A percentile compares a stretch with the other conserved stretches of the same genome.
Evolutionary conservation across 2,113 vertebrate species (phyloP).

Genomic region (Taurulus bubalis): DNA sequence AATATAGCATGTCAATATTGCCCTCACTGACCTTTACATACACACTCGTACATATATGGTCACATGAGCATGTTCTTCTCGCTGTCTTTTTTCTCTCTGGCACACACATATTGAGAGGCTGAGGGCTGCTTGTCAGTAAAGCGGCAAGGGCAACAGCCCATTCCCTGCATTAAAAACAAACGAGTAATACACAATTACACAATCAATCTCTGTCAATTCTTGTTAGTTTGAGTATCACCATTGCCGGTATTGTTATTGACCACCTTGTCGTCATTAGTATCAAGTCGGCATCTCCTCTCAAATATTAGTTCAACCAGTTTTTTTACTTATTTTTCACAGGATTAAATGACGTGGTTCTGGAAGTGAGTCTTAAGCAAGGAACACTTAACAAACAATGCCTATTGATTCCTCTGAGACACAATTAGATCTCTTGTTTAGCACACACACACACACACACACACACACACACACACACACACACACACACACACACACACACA

Average conservation of each 20-base stretch:
- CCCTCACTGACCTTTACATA: slow-evolving; percentile 69
- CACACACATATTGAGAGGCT: slow-evolving; percentile 4
- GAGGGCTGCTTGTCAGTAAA: neutral
- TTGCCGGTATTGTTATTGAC: neutral
- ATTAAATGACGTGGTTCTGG: slow-evolving; percentile 50
- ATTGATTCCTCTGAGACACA: slow-evolving; percentile 76
- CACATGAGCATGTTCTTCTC: slow-evolving; percentile 26
- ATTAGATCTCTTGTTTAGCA: slow-evolving; percentile 75
- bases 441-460: slow-evolving; percentile 13
- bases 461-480: slow-evolving; percentile 57
- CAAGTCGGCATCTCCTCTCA: slow-evolving; percentile 18
- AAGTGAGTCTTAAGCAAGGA: slow-evolving; percentile 60
- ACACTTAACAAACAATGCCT: slow-evolving; percentile 72
- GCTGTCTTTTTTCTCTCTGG: slow-evolving; percentile 7
- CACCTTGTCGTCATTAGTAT: slow-evolving; percentile 2
- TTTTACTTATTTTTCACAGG: slow-evolving; percentile 38
- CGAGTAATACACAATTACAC: neutral
- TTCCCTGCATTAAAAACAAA: neutral
- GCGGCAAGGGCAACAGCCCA: neutral
- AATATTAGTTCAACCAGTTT: slow-evolving; percentile 34
- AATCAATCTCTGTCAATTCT: neutral
- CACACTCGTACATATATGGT: slow-evolving; percentile 1
- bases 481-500: slow-evolving; percentile 49
- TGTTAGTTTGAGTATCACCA: neutral
- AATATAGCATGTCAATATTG: slow-evolving; percentile 67